Evolutionary conservation across 2,888 invertebrate genomes (phyloP), one percentile per base, ranked within the genome.

Genomic region (Ennomos quercinarius): DNA sequence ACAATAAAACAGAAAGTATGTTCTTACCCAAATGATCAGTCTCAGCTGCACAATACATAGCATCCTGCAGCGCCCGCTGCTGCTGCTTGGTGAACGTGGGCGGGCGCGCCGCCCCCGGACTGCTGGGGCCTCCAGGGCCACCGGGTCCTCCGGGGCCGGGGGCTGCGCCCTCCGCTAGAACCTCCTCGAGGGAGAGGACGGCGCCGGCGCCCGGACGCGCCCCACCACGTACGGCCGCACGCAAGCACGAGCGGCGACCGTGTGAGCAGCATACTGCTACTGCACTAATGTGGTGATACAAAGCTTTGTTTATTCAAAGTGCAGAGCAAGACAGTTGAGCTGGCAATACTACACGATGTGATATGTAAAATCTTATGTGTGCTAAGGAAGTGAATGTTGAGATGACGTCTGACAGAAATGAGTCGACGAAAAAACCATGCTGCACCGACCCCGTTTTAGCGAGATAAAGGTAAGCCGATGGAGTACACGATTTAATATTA

Each of bases 11-110:
- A n/a, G 11, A 39, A n/a, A n/a, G 8, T 10, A 17, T 50, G 38
- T 4, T 37, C 62, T 66, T 78, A 96, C 96, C 96, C 72, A 98
- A 91, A 84, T 98, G 96, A 76, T 97, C 97, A 80, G 97, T 97
- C 86, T 98, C 98, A 0, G 98, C 97, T 63, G 97, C 97, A 80
- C 98, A 98, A 81, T 98, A 98, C 97, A 98, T 97, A 17, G 98
- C 98, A 85, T 98, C 98, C 78, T 98, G 97, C 58, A 98, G 91
- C 43, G 96, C 95, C 72, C 97, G 95, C 67, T 96, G 95, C 87
- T 98, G 97, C 37, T 95, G 94, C 87, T 98, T 98, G 70, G 95
- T 97, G 77, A 97, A 93, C 40, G 93, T 80, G 3, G 91, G 86
- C 9, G 76, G 77, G 48, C 76, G 69, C 82, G 80, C 65, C 77